A percentile compares a stretch with the other conserved stretches of the same genome.
Conservation (phyloP, 2,113 vertebrate genomes). For the Sceloporus tristichus region DNA sequence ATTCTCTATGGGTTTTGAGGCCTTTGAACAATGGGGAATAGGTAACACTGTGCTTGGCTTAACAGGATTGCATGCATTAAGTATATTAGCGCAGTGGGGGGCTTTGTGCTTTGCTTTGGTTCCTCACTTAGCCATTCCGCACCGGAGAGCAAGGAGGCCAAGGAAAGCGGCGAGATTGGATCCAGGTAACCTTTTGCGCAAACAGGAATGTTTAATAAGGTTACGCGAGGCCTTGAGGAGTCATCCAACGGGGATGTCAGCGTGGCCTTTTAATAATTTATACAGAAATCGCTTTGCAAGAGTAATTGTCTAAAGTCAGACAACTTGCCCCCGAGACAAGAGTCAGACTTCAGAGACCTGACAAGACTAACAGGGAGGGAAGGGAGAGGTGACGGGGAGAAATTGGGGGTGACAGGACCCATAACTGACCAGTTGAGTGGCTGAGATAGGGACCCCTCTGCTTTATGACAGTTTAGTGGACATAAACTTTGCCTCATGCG, state of each 20-base stretch:
- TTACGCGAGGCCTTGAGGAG: not conserved
- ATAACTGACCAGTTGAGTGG: not conserved
- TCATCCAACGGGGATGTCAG: not conserved
- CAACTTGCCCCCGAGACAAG: not conserved
- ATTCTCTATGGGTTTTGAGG: not conserved
- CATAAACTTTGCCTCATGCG: no score
- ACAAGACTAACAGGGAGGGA: not conserved
- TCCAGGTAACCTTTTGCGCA: constrained; percentile 36
- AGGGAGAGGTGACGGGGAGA: no score
- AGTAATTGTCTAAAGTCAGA: not conserved
- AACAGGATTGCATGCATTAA: not conserved
- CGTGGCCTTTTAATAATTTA: constrained; percentile 30
- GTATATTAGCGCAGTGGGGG: constrained; percentile 42
- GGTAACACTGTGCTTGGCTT: not conserved
- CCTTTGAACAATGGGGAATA: not conserved
- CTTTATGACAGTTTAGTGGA: no score
- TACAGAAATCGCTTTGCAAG: constrained; percentile 23
- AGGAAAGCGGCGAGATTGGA: not conserved
- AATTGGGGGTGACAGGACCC: not conserved
- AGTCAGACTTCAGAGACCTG: not conserved
- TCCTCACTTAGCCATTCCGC: not conserved
- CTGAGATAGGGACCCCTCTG: no score
- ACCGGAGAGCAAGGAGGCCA: not conserved
- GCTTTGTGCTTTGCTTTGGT: not conserved
- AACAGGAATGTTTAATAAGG: constrained; percentile 50